Evolutionary conservation across 2,113 vertebrate genomes (phyloP).

Genomic region (Trogon melanurus): DNA sequence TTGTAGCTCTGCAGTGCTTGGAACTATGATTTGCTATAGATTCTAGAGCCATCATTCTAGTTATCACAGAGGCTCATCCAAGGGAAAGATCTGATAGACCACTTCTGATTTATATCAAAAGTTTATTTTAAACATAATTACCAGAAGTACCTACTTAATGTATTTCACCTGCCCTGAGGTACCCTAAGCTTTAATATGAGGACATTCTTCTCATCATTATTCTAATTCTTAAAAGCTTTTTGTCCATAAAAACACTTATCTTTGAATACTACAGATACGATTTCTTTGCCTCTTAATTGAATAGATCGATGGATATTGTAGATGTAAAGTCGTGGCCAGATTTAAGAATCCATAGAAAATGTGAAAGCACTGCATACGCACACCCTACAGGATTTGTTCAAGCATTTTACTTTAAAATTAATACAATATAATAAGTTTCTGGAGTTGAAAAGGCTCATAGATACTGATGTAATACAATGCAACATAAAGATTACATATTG

Average conservation of each 20-base stretch:
- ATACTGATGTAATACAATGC: neutral
- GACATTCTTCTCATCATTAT: neutral
- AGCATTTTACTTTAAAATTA: neutral
- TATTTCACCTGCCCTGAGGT: neutral
- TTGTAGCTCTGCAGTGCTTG: neutral
- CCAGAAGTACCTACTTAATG: neutral
- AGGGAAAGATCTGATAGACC: neutral
- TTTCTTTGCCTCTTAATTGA: neutral
- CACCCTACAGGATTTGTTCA: neutral
- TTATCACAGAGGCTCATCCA: neutral
- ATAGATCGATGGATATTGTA: neutral
- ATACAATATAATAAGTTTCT: neutral
- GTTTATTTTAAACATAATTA: constrained; percentile 3
- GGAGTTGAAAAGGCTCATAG: neutral
- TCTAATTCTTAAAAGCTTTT: constrained; percentile 25
- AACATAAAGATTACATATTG: neutral
- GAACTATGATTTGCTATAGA: neutral
- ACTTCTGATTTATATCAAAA: neutral
- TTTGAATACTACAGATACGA: neutral
- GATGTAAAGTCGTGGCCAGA: neutral
- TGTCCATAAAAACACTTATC: neutral
- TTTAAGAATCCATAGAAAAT: neutral
- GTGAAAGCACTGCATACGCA: neutral
- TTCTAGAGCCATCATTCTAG: neutral
- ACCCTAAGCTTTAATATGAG: neutral